Evolutionary conservation across 2,113 vertebrate species (phyloP).

Genomic region (Trematocara variabile): DNA sequence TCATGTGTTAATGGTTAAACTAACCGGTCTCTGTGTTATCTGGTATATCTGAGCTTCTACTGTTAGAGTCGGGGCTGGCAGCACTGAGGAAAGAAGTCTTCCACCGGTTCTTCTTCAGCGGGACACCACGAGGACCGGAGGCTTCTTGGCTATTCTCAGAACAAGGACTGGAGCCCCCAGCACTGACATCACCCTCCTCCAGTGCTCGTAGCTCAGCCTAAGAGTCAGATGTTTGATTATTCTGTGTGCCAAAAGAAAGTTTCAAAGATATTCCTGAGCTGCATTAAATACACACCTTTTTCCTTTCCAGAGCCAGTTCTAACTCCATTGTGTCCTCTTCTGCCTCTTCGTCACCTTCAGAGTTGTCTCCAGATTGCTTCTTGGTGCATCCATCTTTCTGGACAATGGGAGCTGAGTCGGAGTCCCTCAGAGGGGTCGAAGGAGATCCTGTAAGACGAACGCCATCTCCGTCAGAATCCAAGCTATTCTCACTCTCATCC

Average conservation of each 20-base stretch:
- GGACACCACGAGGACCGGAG: conserved; percentile 59
- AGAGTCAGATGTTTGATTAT: neutral
- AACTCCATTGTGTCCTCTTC: conserved; percentile 93
- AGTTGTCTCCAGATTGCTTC: conserved; percentile 75
- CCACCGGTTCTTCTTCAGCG: conserved; percentile 84
- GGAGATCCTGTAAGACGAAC: conserved; percentile 25
- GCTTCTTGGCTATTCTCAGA: conserved; percentile 89
- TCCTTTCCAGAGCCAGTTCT: conserved; percentile 92
- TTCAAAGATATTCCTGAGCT: neutral
- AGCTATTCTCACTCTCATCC: conserved; percentile 73
- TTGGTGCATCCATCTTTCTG: conserved; percentile 80
- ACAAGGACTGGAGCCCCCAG: conserved; percentile 88
- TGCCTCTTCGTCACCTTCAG: conserved; percentile 79
- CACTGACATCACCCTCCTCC: conserved; percentile 90
- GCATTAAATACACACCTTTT: conserved; percentile 76
- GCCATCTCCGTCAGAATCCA: conserved; percentile 69
- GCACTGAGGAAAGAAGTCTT: conserved; percentile 84
- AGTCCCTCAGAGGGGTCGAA: neutral
- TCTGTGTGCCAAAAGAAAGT: neutral
- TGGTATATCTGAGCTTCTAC: conserved; percentile 78
- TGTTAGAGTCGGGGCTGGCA: conserved; percentile 85
- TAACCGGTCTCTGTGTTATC: conserved; percentile 78
- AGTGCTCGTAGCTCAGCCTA: conserved; percentile 95
- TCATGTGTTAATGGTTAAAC: neutral
- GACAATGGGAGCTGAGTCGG: conserved; percentile 55